Conservation (phyloP, 1,140 invertebrate species). For the Leptestheria dahalacensis region DNA sequence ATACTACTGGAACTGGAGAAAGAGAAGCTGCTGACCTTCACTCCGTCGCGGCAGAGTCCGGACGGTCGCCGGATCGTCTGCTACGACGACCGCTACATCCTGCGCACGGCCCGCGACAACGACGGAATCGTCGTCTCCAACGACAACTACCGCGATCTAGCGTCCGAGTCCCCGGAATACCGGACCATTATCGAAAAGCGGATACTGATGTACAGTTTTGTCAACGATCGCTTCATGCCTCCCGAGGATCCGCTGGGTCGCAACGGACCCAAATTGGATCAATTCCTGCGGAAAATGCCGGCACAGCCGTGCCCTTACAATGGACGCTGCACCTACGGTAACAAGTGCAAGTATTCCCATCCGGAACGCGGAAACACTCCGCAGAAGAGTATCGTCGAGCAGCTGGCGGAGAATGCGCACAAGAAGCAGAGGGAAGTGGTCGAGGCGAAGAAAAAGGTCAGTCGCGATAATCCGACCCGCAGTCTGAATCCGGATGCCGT, state of each 20-base stretch:
- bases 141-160: constrained; percentile 88
- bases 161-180: constrained; percentile 72
- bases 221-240: constrained; percentile 93
- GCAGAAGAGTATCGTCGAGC: constrained; percentile 73
- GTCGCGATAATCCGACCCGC: background rate
- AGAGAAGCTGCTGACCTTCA: constrained; percentile 78
- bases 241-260: constrained; percentile 90
- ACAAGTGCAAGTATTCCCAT: constrained; percentile 95
- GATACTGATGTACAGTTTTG: constrained; percentile 90
- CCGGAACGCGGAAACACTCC: constrained; percentile 70
- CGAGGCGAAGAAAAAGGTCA: constrained; percentile 25
- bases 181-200: constrained; percentile 75
- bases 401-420: constrained; percentile 58
- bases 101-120: constrained; percentile 71
- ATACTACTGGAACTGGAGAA: constrained; percentile 76
- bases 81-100: constrained; percentile 90
- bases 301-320: constrained; percentile 72
- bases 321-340: constrained; percentile 95
- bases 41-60: constrained; percentile 66
- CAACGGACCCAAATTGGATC: constrained; percentile 74
- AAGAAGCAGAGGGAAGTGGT: constrained; percentile 51
- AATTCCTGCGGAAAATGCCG: constrained; percentile 57
- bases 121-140: constrained; percentile 94
- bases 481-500: background rate
- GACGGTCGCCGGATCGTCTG: constrained; percentile 84